Percentiles rank a stretch among this genome's conserved stretches.
Evolutionary conservation across 2,797 vertebrate species (phyloP).

Genomic region (Platyrinchus mystaceus): DNA sequence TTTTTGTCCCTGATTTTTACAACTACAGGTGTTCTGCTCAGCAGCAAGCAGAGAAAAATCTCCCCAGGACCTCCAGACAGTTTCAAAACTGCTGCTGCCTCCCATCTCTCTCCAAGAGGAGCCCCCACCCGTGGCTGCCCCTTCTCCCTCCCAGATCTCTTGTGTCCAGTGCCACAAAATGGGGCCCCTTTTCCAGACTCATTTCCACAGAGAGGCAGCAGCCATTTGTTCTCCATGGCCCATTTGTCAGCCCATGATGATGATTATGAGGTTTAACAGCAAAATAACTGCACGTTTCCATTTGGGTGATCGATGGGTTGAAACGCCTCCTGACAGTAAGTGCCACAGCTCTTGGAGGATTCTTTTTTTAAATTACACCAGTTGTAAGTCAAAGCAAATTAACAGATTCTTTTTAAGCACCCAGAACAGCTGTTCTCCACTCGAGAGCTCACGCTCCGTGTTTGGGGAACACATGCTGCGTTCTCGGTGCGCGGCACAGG

Average conservation of each 20-base stretch:
- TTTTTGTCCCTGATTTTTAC: background rate
- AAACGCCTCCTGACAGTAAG: background rate
- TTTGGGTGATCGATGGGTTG: background rate
- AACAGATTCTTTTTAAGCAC: background rate
- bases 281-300: rapidly evolving
- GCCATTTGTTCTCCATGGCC: background rate
- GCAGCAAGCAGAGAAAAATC: background rate
- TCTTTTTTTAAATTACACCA: background rate
- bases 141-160: background rate
- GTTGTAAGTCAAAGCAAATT: background rate
- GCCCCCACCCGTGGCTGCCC: rapidly evolving
- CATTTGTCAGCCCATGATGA: background rate
- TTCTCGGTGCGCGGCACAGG: rapidly evolving
- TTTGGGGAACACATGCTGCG: background rate
- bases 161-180: no score
- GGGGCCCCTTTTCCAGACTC: background rate
- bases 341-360: background rate
- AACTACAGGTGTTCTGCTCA: background rate
- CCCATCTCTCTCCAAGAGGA: rapidly evolving
- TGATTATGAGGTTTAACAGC: background rate
- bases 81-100: background rate
- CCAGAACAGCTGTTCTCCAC: background rate
- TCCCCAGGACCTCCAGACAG: background rate
- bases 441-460: background rate
- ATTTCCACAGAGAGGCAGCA: background rate